Conservation (phyloP, 30 jellyfish, hydroid and myxozoan species). For the Turritopsis dohrnii region DNA sequence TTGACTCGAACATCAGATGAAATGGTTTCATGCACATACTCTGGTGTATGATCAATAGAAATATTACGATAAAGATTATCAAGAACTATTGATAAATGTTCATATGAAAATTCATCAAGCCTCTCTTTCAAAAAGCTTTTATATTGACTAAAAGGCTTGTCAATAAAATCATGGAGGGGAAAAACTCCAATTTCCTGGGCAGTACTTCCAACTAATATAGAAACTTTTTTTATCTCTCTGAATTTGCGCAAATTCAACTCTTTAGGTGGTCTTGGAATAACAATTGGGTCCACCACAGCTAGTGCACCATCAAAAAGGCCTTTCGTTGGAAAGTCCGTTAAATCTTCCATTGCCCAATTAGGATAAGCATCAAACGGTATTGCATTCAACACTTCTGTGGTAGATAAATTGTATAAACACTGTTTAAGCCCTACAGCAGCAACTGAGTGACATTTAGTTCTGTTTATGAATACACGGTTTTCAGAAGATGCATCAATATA, state of each 20-base stretch:
- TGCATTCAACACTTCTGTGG: constrained; percentile 26
- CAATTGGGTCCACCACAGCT: constrained; percentile 35
- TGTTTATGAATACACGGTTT: constrained; percentile 41
- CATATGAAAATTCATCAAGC: constrained; percentile 7
- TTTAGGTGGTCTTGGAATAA: constrained; percentile 22
- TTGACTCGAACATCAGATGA: constrained; percentile 40
- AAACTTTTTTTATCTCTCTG: constrained; percentile 19
- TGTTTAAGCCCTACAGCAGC: neutral
- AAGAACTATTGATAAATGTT: neutral
- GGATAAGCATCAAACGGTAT: constrained; percentile 23
- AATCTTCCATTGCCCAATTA: constrained; percentile 19
- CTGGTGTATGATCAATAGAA: neutral
- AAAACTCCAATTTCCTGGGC: constrained; percentile 38
- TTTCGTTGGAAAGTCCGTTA: constrained; percentile 35
- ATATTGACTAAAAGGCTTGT: neutral
- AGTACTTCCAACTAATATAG: constrained; percentile 33
- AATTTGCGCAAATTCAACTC: constrained; percentile 2
- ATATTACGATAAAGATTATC: constrained; percentile 24
- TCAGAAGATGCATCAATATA: constrained; percentile 46
- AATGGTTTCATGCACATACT: constrained; percentile 35
- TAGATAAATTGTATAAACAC: constrained; percentile 31
- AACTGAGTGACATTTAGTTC: constrained; percentile 31
- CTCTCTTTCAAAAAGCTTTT: neutral
- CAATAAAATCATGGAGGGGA: constrained; percentile 8
- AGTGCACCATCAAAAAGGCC: constrained; percentile 16